Base-by-base conservation (phyloP, 1,140 invertebrate species). In the Heliconius congener region DNA sequence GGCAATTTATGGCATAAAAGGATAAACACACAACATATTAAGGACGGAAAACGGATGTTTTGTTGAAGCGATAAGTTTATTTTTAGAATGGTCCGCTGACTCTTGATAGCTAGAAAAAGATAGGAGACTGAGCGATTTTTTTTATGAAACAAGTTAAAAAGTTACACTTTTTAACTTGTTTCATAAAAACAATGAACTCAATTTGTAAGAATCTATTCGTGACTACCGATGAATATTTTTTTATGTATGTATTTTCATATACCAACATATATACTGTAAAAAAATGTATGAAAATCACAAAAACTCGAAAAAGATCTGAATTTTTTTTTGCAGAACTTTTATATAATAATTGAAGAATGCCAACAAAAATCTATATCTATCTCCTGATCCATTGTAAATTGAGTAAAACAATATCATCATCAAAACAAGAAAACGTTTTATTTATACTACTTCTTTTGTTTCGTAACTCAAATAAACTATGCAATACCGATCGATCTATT, bases 51-150 rank as follows among this genome's bases (percentile, higher is more conserved):
- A 27, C 23, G 60, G 60, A 66, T 66, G 60, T 30, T 23, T 23
- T 23, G 23, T 23, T 23, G 23, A 23, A 66, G 60, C 60, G 27
- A 66, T 66, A 66, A 66, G 13, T 66, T 66, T 66, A 66, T 66
- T 66, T 66, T 16, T 66, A 66, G 60, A 66, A 66, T 13, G 23
- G 60, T 57, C 55, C n/a, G 19, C 23, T 66, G 60, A 27, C 23
- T 66, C 60, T 30, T 66, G 60, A 66, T 66, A 66, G 60, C 60
- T 60, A 60, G 55, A 27, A n/a, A 60, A 60, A 27, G 9, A 60
- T 60, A 23, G 55, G 2, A 23, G 19, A 60, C 0, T 23, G 42
- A 46, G 9, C 39, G 52, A n/a, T n/a, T n/a, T n/a, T n/a, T n/a
- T n/a, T n/a, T n/a, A n/a, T n/a, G n/a, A n/a, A n/a, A n/a, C n/a